These are phyloP conservation scores for Xestia sexstrigata DNA, from an alignment of 2,888 invertebrate genomes.

Conservation along the genomic window DNA sequence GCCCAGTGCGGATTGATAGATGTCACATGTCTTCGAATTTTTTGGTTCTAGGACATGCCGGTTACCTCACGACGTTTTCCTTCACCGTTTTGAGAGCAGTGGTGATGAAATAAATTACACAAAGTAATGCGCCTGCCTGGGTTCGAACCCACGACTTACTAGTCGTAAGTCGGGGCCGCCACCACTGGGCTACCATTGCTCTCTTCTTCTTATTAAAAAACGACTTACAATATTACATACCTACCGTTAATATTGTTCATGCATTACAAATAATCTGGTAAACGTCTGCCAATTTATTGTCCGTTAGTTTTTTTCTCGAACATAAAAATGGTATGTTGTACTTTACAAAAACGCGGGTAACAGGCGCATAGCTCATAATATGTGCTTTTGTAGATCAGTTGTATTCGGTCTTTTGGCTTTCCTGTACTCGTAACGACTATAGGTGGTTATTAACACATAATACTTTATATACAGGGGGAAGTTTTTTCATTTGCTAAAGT, in stretches of 20 bases:
- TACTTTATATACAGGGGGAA: constrained; percentile 42
- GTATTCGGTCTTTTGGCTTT: neutral
- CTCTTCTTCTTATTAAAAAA: too few relatives aligned
- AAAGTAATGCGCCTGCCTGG: too few relatives aligned
- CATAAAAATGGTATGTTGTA: constrained; percentile 3
- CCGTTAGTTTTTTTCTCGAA: constrained; percentile 6
- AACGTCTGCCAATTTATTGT: constrained; percentile 4
- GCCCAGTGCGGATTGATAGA: too few relatives aligned
- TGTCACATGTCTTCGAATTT: too few relatives aligned
- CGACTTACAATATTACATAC: too few relatives aligned
- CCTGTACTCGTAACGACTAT: neutral
- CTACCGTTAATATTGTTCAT: neutral
- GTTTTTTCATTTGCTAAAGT: constrained; percentile 72
- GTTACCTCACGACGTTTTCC: too few relatives aligned
- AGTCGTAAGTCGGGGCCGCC: too few relatives aligned
- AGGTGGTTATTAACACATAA: constrained; percentile 6
- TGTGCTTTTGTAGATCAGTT: neutral
- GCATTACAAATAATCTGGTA: neutral
- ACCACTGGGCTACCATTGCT: too few relatives aligned
- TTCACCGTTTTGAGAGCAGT: too few relatives aligned
- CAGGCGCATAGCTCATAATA: neutral
- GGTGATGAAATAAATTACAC: too few relatives aligned
- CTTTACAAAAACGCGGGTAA: neutral
- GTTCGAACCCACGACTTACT: too few relatives aligned
- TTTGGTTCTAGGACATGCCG: too few relatives aligned